Evolutionary conservation across 2,113 vertebrate species (phyloP), one percentile per base, ranked within the genome.

Genomic region (Lucifuga dentata): DNA sequence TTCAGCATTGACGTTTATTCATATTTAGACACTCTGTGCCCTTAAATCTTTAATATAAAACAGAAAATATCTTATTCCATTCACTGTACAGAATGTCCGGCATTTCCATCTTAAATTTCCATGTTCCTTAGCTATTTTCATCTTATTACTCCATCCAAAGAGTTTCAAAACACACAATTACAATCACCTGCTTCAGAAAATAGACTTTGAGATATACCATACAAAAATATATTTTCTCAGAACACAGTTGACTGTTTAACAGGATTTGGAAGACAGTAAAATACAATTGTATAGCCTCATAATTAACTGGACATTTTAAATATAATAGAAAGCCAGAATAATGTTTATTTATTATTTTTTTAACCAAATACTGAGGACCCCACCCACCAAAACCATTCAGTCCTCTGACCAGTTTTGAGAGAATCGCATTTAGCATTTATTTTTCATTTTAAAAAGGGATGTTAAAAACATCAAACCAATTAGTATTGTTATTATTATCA

Each of bases 71-170:
- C 71, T 73, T 24, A 66, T 70, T 86, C 71, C 63, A 85, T 84
- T 85, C 73, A 87, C 52, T 29, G 8, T 9, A 72, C 61, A 80
- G 21, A 91, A 93, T 92, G 88, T 78, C 90, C 91, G 89, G 90
- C 91, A 92, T 92, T 91, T 86, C 52, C 40, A 66, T 39, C 13
- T 73, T 74, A 50, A 66, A 53, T n/a, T n/a, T n/a, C n/a, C n/a
- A n/a, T n/a, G 33, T 5, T 59, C 32, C 52, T 35, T 16, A 61
- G 8, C 45, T 24, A 8, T 50, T 46, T 57, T 38, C 15, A 46
- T 56, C 46, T 70, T 55, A 38, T 49, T 66, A 68, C 5, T 73
- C 45, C 69, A 86, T 81, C 79, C 68, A 83, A 67, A 50, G 51
- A 20, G 32, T 57, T 69, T 51, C n/a, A 57, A 65, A 72, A 78